A percentile compares a stretch with the other conserved stretches of the same genome.
Evolutionary conservation across 1,140 invertebrate genomes (phyloP).

Genomic region (Oedothorax gibbosus): DNA sequence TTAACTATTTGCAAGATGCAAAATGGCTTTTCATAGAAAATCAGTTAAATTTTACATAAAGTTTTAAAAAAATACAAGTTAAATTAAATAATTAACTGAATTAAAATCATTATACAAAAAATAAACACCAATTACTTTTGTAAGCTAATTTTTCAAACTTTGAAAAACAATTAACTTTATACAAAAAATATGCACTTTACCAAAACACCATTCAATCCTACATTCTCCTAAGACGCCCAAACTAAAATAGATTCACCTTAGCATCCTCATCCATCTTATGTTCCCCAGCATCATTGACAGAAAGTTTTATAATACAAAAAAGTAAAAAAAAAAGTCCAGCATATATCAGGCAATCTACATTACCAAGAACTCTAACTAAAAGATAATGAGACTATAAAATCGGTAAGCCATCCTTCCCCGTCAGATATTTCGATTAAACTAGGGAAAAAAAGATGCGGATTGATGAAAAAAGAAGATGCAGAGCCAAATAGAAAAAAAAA

Average conservation of each 20-base stretch:
- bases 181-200: too few species aligned
- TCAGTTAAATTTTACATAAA: too few species aligned
- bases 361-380: constrained; percentile 20
- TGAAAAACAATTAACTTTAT: too few species aligned
- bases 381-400: constrained; percentile 35
- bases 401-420: constrained; percentile 10
- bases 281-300: not conserved
- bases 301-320: not conserved
- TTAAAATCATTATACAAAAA: too few species aligned
- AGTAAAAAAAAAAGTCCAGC: not conserved
- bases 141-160: too few species aligned
- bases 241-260: not conserved
- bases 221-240: not conserved
- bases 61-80: too few species aligned
- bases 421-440: constrained; percentile 26
- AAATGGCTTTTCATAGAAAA: too few species aligned
- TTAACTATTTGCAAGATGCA: too few species aligned
- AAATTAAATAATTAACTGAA: too few species aligned
- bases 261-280: not conserved
- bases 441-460: constrained; percentile 3
- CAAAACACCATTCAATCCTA: too few species aligned
- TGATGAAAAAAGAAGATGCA: not conserved
- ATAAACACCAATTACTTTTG: too few species aligned
- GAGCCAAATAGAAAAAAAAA: not conserved
- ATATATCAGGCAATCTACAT: constrained; percentile 12